Evolutionary conservation across 2,888 invertebrate genomes (phyloP).

Genomic region (Stenolophus ochropezus): DNA sequence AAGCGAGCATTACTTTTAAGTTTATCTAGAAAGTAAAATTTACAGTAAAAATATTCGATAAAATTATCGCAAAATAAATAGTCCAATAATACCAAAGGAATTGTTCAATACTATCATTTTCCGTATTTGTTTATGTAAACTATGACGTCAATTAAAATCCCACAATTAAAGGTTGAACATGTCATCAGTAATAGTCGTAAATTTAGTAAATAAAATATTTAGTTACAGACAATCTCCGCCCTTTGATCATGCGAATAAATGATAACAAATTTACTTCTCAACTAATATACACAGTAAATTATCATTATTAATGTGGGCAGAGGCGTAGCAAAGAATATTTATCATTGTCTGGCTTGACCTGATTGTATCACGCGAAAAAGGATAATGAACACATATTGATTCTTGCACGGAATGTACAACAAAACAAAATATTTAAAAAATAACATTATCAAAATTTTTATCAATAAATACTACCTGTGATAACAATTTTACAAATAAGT

Average conservation of each 20-base stretch:
- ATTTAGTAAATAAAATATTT: neutral
- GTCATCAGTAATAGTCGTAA: neutral
- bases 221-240: neutral
- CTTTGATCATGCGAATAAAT: constrained; percentile 14
- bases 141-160: neutral
- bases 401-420: neutral
- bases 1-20: neutral
- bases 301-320: constrained; percentile 15
- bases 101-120: neutral
- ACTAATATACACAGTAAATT: neutral
- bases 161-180: neutral
- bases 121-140: neutral
- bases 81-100: neutral
- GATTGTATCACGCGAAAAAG: constrained; percentile 9
- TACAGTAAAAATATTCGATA: neutral
- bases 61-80: neutral
- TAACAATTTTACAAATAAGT: neutral
- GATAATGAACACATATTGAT: neutral
- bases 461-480: neutral
- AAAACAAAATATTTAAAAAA: neutral
- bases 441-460: neutral
- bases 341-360: neutral
- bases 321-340: constrained; percentile 5
- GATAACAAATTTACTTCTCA: constrained; percentile 23
- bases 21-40: neutral